These are phyloP conservation scores for Crotalus tigris DNA, from an alignment of 2,113 vertebrate species.

Conservation along the genomic window DNA sequence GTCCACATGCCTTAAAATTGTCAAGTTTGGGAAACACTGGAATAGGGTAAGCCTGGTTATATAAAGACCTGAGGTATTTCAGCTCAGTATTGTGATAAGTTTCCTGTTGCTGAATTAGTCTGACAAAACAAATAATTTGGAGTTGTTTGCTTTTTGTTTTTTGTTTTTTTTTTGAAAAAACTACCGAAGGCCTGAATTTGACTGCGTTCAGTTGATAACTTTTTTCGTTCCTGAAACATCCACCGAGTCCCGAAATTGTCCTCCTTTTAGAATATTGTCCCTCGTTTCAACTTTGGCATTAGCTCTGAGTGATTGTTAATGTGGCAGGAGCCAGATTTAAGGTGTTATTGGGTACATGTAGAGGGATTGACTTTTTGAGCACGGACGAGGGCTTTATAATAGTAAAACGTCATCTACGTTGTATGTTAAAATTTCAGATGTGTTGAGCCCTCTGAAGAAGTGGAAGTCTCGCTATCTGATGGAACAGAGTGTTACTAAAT, in stretches of 20 bases:
- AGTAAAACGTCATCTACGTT: conserved; percentile 22
- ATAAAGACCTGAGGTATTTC: background rate
- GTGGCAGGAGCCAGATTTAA: background rate
- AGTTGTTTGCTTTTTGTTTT: background rate
- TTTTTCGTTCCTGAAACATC: background rate
- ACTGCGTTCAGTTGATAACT: background rate
- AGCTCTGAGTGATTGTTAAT: background rate
- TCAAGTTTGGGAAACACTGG: background rate
- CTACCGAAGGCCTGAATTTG: background rate
- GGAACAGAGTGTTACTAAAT: conserved; percentile 76
- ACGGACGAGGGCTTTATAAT: background rate
- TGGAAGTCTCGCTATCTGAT: conserved; percentile 86
- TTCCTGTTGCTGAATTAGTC: background rate
- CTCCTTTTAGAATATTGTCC: background rate
- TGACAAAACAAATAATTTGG: background rate
- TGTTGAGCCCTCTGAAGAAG: conserved; percentile 90
- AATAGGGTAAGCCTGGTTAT: background rate
- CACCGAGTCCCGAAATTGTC: background rate
- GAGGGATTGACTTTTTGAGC: background rate
- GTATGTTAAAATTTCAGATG: conserved; percentile 70
- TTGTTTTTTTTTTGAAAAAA: background rate
- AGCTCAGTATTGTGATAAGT: background rate
- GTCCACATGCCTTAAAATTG: no score
- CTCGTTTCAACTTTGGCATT: no score
- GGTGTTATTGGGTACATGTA: background rate